Evolutionary conservation across 2,113 vertebrate genomes (phyloP).

Genomic region (Coracopsis vasa): DNA sequence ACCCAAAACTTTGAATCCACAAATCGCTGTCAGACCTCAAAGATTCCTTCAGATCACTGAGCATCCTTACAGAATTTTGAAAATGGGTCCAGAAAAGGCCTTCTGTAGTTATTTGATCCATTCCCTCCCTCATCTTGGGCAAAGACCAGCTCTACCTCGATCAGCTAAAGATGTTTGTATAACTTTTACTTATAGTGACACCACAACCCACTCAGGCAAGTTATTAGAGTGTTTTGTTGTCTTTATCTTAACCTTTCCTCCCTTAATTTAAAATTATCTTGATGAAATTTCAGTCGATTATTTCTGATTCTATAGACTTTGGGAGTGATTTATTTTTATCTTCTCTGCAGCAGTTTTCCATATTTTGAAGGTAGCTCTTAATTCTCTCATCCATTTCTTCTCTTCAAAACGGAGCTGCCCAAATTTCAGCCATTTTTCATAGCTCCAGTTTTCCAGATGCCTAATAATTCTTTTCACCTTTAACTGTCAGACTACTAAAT

Average conservation of each 20-base stretch:
- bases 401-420: not conserved
- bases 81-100: not conserved
- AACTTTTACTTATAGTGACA: not conserved
- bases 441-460: not conserved
- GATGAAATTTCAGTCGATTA: not conserved
- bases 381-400: not conserved
- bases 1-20: not conserved
- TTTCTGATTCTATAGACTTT: not conserved
- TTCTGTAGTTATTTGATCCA: not conserved
- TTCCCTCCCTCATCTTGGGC: rapidly evolving
- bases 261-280: not conserved
- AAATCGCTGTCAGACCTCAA: not conserved
- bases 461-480: not conserved
- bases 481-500: not conserved
- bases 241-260: not conserved
- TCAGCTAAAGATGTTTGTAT: not conserved
- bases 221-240: rapidly evolving
- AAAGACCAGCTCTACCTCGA: not conserved
- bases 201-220: not conserved
- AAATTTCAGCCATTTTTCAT: not conserved
- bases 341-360: not conserved
- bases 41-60: not conserved
- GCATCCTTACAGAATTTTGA: not conserved
- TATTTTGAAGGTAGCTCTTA: not conserved
- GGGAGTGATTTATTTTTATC: not conserved